These are phyloP conservation scores for Brachyrhaphis roseni DNA, from an alignment of 2,797 vertebrate genomes.

Conservation along the genomic window DNA sequence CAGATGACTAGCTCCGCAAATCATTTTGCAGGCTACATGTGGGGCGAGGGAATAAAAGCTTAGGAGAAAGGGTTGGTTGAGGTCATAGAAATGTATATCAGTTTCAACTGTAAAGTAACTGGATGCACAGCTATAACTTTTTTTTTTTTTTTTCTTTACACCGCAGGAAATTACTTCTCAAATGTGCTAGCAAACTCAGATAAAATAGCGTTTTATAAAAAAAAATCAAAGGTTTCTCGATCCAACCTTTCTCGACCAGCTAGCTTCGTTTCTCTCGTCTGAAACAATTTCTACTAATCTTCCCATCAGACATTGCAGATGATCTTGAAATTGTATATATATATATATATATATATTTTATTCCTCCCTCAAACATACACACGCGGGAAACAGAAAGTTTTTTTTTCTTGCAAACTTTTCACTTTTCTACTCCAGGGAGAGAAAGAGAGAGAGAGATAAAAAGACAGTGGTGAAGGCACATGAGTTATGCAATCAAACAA, in stretches of 20 bases:
- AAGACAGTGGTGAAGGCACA: slow-evolving; percentile 64
- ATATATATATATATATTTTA: background rate
- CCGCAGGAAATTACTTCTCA: background rate
- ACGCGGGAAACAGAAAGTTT: slow-evolving; percentile 51
- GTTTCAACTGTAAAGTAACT: slow-evolving; percentile 26
- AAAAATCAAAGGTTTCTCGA: slow-evolving; percentile 23
- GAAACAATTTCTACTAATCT: slow-evolving; percentile 16
- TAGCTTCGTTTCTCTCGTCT: background rate
- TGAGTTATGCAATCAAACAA: slow-evolving; percentile 75
- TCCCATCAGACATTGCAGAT: slow-evolving; percentile 28
- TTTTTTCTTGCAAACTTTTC: slow-evolving; percentile 58
- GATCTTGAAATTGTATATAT: slow-evolving; percentile 23
- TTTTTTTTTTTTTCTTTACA: background rate
- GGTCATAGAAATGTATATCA: slow-evolving; percentile 13
- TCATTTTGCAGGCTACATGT: slow-evolving; percentile 24
- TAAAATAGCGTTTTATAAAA: background rate
- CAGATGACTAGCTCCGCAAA: slow-evolving; percentile 58
- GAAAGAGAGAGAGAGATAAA: slow-evolving; percentile 39
- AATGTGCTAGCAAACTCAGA: background rate
- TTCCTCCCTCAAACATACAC: slow-evolving; percentile 21
- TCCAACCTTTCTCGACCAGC: slow-evolving; percentile 10
- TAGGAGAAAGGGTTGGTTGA: slow-evolving; percentile 23
- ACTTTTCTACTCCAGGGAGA: slow-evolving; percentile 66
- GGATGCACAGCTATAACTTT: background rate
- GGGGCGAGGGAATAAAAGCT: slow-evolving; percentile 12